Percentiles rank a stretch among this genome's conserved stretches.
Conservation (phyloP, 2,797 vertebrate genomes). For the Hylomyscus alleni region DNA sequence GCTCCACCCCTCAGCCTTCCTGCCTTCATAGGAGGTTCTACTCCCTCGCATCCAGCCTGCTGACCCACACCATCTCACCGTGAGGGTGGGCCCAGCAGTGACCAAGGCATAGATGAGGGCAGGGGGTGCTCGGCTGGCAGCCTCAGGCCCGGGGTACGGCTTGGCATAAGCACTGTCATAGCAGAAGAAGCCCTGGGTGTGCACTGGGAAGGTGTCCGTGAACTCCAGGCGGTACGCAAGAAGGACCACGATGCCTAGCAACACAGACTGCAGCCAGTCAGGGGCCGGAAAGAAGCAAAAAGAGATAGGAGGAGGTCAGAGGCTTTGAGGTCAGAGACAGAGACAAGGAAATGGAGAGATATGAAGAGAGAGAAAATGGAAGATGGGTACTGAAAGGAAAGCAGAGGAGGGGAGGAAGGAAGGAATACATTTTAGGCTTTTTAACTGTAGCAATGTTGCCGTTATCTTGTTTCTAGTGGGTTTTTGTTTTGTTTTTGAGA, state of each 20-base stretch:
- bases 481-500: background rate
- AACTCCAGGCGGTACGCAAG: conserved; percentile 97
- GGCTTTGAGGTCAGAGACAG: conserved; percentile 84
- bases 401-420: background rate
- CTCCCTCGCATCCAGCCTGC: background rate
- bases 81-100: conserved; percentile 94
- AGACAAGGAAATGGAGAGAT: background rate
- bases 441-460: background rate
- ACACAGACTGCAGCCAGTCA: conserved; percentile 93
- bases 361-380: background rate
- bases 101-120: conserved; percentile 95
- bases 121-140: conserved; percentile 93
- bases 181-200: conserved; percentile 96
- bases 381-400: background rate
- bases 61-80: conserved; percentile 89
- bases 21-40: conserved; percentile 1
- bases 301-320: conserved; percentile 22
- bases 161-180: conserved; percentile 94
- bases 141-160: conserved; percentile 95
- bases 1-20: background rate
- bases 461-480: background rate
- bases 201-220: conserved; percentile 96
- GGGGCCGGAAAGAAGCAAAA: background rate
- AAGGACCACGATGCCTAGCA: conserved; percentile 95
- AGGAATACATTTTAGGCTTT: background rate